A percentile compares a stretch with the other conserved stretches of the same genome.
phyloP scores from a whole-genome alignment of 2,797 vertebrate genomes.

The Pygocentrus nattereri region DNA sequence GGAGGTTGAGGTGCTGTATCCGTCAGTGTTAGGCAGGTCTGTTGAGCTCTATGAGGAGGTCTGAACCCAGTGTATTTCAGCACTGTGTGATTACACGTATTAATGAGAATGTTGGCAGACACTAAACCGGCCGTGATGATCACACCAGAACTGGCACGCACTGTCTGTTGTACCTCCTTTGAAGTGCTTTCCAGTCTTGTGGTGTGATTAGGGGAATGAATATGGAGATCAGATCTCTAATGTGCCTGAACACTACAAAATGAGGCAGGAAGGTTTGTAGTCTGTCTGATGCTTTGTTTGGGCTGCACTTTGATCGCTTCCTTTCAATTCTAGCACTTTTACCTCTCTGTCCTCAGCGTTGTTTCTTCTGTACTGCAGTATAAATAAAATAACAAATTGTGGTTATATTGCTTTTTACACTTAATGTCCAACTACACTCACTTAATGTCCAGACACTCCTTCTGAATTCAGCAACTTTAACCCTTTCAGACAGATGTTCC shows the following conservation, averaged over 20 bases:
- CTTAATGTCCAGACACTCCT: background rate
- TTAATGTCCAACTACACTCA: background rate
- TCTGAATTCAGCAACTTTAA: too few species aligned
- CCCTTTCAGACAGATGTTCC: too few species aligned
- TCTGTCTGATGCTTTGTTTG: slow-evolving; percentile 26
- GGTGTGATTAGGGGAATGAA: background rate
- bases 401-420: background rate
- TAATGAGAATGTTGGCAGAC: background rate
- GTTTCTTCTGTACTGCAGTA: background rate
- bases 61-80: too few species aligned
- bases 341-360: background rate
- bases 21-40: too few species aligned
- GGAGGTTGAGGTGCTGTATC: too few species aligned
- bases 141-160: too few species aligned
- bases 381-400: background rate
- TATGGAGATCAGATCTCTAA: background rate
- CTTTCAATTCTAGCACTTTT: slow-evolving; percentile 14
- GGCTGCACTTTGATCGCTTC: slow-evolving; percentile 29
- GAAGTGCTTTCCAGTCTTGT: background rate
- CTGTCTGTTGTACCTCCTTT: slow-evolving; percentile 7
- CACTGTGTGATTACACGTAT: background rate
- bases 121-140: background rate
- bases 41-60: background rate
- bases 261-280: background rate
- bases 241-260: slow-evolving; percentile 6